A percentile compares a stretch with the other conserved stretches of the same genome.
These are phyloP conservation scores for Menidia beryllina DNA, from an alignment of 2,113 vertebrate genomes.

Conservation along the genomic window DNA sequence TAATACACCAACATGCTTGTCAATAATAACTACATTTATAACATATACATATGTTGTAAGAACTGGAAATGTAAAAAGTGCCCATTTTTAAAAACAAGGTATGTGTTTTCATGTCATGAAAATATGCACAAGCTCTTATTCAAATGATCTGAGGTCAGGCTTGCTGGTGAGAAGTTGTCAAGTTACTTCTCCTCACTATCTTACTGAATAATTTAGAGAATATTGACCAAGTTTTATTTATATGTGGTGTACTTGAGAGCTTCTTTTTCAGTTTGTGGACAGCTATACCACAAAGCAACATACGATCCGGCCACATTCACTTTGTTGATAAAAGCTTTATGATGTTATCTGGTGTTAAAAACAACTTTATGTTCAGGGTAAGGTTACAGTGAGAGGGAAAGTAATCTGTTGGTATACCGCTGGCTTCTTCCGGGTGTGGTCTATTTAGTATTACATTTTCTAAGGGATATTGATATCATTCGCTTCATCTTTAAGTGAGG, in stretches of 20 bases:
- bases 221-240: conserved; percentile 75
- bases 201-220: conserved; percentile 80
- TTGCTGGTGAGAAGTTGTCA: conserved; percentile 46
- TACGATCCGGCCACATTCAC: conserved; percentile 56
- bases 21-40: too few species aligned
- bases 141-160: conserved; percentile 41
- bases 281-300: conserved; percentile 51
- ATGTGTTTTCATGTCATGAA: conserved; percentile 17
- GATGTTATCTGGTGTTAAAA: conserved; percentile 45
- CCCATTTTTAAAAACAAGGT: neutral
- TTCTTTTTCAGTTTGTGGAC: conserved; percentile 36
- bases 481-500: conserved; percentile 34
- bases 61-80: neutral
- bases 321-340: conserved; percentile 37
- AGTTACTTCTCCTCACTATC: conserved; percentile 61
- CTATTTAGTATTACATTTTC: conserved; percentile 10
- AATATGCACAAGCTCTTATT: conserved; percentile 2
- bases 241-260: conserved; percentile 55
- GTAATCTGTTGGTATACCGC: conserved; percentile 19
- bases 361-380: conserved; percentile 37
- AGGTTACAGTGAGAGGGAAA: conserved; percentile 30
- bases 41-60: neutral
- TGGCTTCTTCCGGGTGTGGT: conserved; percentile 13
- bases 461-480: conserved; percentile 38
- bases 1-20: neutral